Evolutionary conservation across 2,888 invertebrate species (phyloP).

Genomic region (Muscina levida): DNA sequence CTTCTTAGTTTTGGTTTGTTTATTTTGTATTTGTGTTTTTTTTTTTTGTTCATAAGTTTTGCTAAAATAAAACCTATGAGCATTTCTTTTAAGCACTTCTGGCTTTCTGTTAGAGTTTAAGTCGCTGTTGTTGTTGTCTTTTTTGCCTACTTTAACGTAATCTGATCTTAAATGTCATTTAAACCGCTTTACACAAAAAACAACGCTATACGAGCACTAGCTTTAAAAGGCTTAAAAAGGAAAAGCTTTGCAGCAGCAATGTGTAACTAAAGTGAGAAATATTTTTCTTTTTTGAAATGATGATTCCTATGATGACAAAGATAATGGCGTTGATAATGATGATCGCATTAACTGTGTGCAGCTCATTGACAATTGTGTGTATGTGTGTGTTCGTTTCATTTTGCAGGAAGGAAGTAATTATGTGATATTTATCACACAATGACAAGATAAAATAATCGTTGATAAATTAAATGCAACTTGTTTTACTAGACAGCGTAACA

Average conservation of each 20-base stretch:
- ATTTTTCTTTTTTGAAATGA: neutral
- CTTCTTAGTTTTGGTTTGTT: no score
- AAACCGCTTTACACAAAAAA: constrained; percentile 20
- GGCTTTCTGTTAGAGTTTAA: no score
- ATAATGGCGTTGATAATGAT: no score
- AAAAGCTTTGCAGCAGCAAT: constrained; percentile 7
- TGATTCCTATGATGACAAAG: neutral
- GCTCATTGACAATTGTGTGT: neutral
- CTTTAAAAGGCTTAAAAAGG: constrained; percentile 3
- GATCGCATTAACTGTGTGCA: neutral
- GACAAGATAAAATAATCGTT: constrained; percentile 12
- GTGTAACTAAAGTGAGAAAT: constrained; percentile 22
- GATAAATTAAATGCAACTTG: constrained; percentile 47
- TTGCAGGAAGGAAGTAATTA: constrained; percentile 63
- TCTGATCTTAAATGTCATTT: constrained; percentile 40
- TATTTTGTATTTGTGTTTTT: no score
- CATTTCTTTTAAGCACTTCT: neutral
- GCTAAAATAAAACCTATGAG: no score
- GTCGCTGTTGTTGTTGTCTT: no score
- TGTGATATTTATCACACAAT: constrained; percentile 47
- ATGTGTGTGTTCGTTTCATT: neutral
- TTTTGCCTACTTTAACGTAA: constrained; percentile 41
- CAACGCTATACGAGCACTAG: neutral
- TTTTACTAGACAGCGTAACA: neutral
- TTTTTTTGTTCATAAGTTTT: neutral